A percentile compares a stretch with the other conserved stretches of the same genome.
phyloP scores from a whole-genome alignment of 2,797 vertebrate genomes.

The Argyrosomus regius region DNA sequence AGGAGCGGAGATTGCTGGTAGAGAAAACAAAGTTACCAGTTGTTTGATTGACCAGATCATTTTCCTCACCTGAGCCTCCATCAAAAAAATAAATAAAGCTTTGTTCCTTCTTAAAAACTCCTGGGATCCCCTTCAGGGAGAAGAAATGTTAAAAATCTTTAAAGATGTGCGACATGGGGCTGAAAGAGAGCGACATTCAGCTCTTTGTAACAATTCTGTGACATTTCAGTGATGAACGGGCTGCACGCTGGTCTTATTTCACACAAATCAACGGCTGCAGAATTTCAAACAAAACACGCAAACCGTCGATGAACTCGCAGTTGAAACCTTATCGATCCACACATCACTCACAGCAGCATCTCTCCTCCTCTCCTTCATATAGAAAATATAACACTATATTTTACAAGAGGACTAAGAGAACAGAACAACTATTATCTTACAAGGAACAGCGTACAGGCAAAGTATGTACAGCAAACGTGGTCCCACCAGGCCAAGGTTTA shows the following conservation, averaged over 20 bases:
- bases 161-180: background rate
- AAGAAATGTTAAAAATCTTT: slow-evolving; percentile 40
- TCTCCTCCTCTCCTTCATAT: slow-evolving; percentile 77
- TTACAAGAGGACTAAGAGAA: slow-evolving; percentile 79
- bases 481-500: slow-evolving; percentile 9
- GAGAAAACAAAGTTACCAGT: background rate
- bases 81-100: slow-evolving; percentile 33
- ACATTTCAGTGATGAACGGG: slow-evolving; percentile 18
- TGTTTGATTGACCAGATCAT: slow-evolving; percentile 5
- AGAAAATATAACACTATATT: slow-evolving; percentile 85
- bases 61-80: slow-evolving; percentile 34
- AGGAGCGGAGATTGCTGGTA: slow-evolving; percentile 1
- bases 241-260: slow-evolving; percentile 24
- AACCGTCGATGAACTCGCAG: slow-evolving; percentile 6
- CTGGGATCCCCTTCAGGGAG: background rate
- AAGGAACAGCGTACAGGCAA: slow-evolving; percentile 66
- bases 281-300: slow-evolving; percentile 41
- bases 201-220: slow-evolving; percentile 4
- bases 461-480: slow-evolving; percentile 72
- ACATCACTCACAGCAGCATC: slow-evolving; percentile 69
- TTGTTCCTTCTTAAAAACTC: slow-evolving; percentile 40
- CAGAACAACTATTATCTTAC: slow-evolving; percentile 81
- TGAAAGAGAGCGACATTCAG: background rate
- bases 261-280: slow-evolving; percentile 26
- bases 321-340: slow-evolving; percentile 31